Base-by-base conservation (phyloP, 64 coral and sea anemone species). In the Actinia equina region DNA sequence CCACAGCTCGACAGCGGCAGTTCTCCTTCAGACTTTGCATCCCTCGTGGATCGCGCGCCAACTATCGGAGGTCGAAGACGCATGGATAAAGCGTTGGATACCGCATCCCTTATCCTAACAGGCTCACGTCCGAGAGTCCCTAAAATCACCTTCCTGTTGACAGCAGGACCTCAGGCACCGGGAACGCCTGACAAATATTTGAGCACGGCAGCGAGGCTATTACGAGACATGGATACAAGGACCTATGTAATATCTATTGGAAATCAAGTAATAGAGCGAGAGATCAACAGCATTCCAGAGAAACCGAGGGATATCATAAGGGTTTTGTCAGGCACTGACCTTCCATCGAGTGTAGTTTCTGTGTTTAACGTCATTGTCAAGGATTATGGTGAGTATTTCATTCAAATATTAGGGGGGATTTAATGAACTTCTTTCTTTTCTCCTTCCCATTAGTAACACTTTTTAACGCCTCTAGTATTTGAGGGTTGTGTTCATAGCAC, bases 51-150 rank as follows among this genome's bases (percentile, higher is more conserved):
- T 85, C 52, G 52, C 22, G 83, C 83, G 10, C 83, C 89, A 52
- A 30, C 57, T 12, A 80, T 92, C 14, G 54, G 41, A 45, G 83
- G 83, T 46, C 45, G 17, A 45, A 86, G 89, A n/a, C 69, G 89
- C 18, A 91, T 91, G 42, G 89, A 91, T 37, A 85, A 46, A 46
- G 89, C 89, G 44, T 63, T 91, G 6, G 67, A 86, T 52, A 65
- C 89, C 27, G 83, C 89, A 80, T 20, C 43, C 5, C 17, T 53
- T 20, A 67, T 77, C 23, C 83, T 91, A 7, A 78, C 41, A 60
- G 84, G 44, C 83, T 19, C 78, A 81, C 27, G 53, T 45, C 56
- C 70, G 4, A 17, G n/a, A 17, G 89, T 86, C 0, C 53, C n/a
- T 1, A 78, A 91, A 91, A 85, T 91, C 44, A 81, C 85, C 10